Base-by-base conservation (phyloP, 2,888 invertebrate species). In the Brenthis hecate region DNA sequence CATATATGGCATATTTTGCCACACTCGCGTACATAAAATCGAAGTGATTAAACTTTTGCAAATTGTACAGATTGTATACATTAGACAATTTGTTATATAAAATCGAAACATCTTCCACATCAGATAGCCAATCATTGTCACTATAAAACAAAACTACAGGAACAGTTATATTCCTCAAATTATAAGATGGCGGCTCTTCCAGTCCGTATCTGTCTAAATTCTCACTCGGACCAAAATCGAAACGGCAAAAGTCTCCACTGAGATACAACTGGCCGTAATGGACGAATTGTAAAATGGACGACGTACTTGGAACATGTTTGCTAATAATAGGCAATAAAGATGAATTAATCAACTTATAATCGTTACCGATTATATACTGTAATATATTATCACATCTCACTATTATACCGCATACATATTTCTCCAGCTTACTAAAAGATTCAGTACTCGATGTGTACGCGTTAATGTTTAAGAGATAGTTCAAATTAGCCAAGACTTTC, bases 11-110 rank as follows among this genome's bases (percentile, higher is more conserved):
- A 13, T 81, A 82, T 13, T 92, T 88, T 0, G 94, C 94, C 72
- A 94, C 93, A 13, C 84, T 85, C 0, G 94, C 95, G 90, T 94
- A 96, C 56, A 95, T 77, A 73, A 94, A 96, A 77, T 96, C 96
- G 75, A 95, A 83, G 79, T 96, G 96, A 78, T 94, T 94, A 72
- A 94, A 96, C 56, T 93, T 83, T 0, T 91, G 82, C 4, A 95
- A 87, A 60, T 89, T 82, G 79, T 93, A 89, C 65, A 85, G 88
- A 0, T 88, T 89, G 0, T 88, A 78, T 0, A 93, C 86, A 73
- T 94, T 94, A 0, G 93, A 92, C n/a, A 96, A 79, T 60, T 88
- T 77, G 0, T 76, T 77, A 51, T 73, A 77, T 4, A 91, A 65
- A 48, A 72, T 86, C 6, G 88, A 74, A 0, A 95, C 94, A 74